Evolutionary conservation across 2,888 invertebrate genomes (phyloP).

Genomic region (Phyto melanocephala): DNA sequence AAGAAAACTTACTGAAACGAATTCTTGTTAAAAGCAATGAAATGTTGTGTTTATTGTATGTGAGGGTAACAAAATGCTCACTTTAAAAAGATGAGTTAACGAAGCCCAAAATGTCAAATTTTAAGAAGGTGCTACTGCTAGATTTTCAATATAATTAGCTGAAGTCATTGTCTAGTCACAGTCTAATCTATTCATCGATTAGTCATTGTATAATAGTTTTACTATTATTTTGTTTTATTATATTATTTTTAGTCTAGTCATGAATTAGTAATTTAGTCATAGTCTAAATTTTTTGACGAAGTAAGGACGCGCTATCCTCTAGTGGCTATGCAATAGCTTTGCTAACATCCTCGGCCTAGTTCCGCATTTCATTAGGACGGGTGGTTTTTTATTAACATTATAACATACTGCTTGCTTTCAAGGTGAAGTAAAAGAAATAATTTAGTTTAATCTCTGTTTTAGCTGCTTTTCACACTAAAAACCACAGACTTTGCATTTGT

Average conservation of each 20-base stretch:
- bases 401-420: no score
- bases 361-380: no score
- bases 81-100: slow-evolving; percentile 21
- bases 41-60: background rate
- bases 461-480: no score
- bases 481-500: no score
- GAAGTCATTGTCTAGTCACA: background rate
- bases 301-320: no score
- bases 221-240: background rate
- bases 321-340: no score
- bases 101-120: slow-evolving; percentile 40
- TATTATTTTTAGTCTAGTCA: background rate
- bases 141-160: no score
- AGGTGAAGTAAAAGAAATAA: no score
- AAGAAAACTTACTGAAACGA: background rate
- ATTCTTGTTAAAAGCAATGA: background rate
- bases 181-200: background rate
- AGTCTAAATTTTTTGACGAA: no score
- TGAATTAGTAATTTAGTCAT: background rate
- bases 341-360: no score
- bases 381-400: no score
- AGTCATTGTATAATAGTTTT: background rate
- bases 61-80: background rate
- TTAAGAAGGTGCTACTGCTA: background rate
- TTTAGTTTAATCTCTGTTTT: no score